Evolutionary conservation across 2,797 vertebrate species (phyloP).

Genomic region (Staurois parvus): DNA sequence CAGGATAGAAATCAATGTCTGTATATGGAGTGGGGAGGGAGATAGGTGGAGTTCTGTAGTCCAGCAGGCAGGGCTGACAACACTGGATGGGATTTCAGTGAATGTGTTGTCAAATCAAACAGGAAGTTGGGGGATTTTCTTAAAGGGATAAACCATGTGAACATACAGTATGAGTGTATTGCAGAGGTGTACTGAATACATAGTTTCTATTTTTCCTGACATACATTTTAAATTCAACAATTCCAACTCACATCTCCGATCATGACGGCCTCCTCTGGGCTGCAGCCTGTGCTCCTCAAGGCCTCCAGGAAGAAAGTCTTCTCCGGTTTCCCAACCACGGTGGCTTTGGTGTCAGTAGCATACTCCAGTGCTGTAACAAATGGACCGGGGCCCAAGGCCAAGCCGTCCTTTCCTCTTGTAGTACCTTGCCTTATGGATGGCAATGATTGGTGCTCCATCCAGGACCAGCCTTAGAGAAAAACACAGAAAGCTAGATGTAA

Average conservation of each 20-base stretch:
- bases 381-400: constrained; percentile 93
- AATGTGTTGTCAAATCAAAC: too few species aligned
- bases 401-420: constrained; percentile 89
- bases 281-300: constrained; percentile 81
- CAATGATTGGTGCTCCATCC: constrained; percentile 91
- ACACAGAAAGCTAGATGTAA: background rate
- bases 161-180: too few species aligned
- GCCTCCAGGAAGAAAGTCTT: constrained; percentile 90
- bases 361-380: constrained; percentile 91
- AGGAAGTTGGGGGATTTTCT: too few species aligned
- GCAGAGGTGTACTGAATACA: too few species aligned
- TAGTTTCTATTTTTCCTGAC: too few species aligned
- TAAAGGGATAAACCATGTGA: too few species aligned
- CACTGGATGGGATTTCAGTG: too few species aligned
- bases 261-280: constrained; percentile 88
- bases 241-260: constrained; percentile 85
- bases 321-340: constrained; percentile 92
- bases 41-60: too few species aligned
- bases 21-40: too few species aligned
- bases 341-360: constrained; percentile 84
- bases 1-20: too few species aligned
- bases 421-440: constrained; percentile 95
- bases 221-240: too few species aligned
- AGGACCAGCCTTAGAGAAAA: constrained; percentile 81
- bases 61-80: too few species aligned